phyloP scores from a whole-genome alignment of 2,888 invertebrate species.

The Thereva nobilitata region DNA sequence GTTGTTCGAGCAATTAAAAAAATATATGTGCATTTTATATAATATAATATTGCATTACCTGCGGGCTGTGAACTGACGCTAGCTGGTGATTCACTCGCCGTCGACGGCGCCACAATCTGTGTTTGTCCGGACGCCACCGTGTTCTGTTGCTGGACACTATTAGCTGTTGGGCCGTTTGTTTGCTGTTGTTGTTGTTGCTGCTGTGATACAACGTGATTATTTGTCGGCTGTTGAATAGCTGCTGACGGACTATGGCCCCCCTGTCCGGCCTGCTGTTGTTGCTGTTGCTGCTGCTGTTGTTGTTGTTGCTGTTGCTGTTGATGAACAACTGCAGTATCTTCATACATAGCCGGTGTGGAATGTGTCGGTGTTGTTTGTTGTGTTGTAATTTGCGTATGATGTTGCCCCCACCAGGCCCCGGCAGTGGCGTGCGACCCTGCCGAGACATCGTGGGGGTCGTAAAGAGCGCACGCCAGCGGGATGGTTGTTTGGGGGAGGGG shows the following conservation, averaged over 20 bases:
- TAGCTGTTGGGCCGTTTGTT: constrained; percentile 35
- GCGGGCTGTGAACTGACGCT: constrained; percentile 61
- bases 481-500: constrained; percentile 60
- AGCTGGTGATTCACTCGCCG: constrained; percentile 65
- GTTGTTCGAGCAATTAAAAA: neutral
- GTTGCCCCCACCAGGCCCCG: constrained; percentile 61
- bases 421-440: constrained; percentile 61
- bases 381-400: constrained; percentile 60
- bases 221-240: constrained; percentile 26
- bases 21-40: neutral
- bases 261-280: constrained; percentile 44
- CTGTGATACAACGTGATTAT: constrained; percentile 45
- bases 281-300: constrained; percentile 50
- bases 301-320: constrained; percentile 46
- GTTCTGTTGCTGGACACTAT: constrained; percentile 47
- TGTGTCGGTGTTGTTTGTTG: constrained; percentile 61
- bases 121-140: constrained; percentile 58
- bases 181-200: constrained; percentile 42
- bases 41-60: constrained; percentile 48
- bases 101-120: constrained; percentile 62
- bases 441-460: constrained; percentile 62
- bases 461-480: constrained; percentile 61
- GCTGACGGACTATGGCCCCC: constrained; percentile 36
- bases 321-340: constrained; percentile 55
- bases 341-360: constrained; percentile 65